These are phyloP conservation scores for Drosophila rufa DNA, from an alignment of 1,140 invertebrate species.

Conservation along the genomic window DNA sequence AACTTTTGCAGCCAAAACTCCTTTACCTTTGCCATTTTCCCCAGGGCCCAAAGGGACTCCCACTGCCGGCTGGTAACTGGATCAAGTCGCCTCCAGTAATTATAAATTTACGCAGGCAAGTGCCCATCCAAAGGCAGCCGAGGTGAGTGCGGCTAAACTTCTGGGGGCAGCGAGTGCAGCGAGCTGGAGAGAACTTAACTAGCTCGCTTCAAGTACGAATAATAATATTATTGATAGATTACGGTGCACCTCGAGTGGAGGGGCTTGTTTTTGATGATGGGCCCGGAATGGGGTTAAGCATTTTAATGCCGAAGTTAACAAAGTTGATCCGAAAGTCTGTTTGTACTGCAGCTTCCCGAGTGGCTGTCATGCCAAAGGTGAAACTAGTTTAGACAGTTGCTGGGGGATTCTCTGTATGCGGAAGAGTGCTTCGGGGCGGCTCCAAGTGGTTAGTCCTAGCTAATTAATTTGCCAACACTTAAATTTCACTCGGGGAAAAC, in stretches of 20 bases:
- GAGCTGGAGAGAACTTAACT: constrained; percentile 41
- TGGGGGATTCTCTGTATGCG: background rate
- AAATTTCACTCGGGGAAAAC: constrained; percentile 4
- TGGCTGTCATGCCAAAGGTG: constrained; percentile 36
- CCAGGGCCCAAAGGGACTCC: constrained; percentile 34
- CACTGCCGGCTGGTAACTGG: constrained; percentile 67
- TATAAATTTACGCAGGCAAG: constrained; percentile 81
- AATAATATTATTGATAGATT: constrained; percentile 83
- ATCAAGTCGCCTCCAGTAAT: constrained; percentile 79
- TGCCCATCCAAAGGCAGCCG: constrained; percentile 33
- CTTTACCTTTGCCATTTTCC: constrained; percentile 2
- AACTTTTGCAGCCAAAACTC: constrained; percentile 49
- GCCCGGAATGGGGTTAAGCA: constrained; percentile 49
- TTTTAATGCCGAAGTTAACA: constrained; percentile 45
- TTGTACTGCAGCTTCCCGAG: constrained; percentile 38
- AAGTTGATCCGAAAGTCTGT: constrained; percentile 48
- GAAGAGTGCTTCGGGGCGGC: constrained; percentile 3
- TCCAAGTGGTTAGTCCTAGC: constrained; percentile 15
- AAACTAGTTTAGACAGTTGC: constrained; percentile 35
- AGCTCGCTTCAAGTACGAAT: constrained; percentile 44
- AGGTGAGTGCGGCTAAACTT: constrained; percentile 33
- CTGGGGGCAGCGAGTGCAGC: constrained; percentile 29
- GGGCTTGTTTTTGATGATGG: constrained; percentile 37
- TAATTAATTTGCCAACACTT: constrained; percentile 27
- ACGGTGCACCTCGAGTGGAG: constrained; percentile 46